A percentile compares a stretch with the other conserved stretches of the same genome.
These are phyloP conservation scores for Drosophila nigrodunni DNA, from an alignment of 1,140 invertebrate species.

Conservation along the genomic window DNA sequence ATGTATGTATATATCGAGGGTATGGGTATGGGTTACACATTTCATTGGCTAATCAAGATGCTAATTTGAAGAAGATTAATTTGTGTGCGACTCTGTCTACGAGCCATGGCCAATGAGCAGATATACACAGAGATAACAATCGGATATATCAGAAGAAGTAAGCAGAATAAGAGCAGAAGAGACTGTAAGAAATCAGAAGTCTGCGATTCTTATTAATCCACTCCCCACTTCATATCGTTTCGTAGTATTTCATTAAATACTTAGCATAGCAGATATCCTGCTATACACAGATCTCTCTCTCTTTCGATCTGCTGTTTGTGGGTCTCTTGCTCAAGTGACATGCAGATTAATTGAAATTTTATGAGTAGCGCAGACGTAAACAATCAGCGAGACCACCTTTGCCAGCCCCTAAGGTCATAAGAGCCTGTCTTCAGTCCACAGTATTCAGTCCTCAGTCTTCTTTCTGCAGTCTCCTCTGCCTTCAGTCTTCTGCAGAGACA, in stretches of 20 bases:
- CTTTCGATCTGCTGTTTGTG: constrained; percentile 12
- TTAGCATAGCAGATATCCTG: constrained; percentile 34
- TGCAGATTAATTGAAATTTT: constrained; percentile 83
- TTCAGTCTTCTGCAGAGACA: constrained; percentile 9
- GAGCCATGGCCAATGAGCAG: constrained; percentile 48
- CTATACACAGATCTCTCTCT: neutral
- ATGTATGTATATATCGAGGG: constrained; percentile 17
- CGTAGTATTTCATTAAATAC: constrained; percentile 72
- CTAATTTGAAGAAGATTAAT: constrained; percentile 84
- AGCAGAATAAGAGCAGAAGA: neutral
- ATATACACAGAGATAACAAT: constrained; percentile 54
- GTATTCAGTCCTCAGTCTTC: constrained; percentile 32
- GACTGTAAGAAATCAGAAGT: constrained; percentile 41
- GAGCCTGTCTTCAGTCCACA: constrained; percentile 54
- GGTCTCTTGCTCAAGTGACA: constrained; percentile 61
- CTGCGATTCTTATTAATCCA: constrained; percentile 68
- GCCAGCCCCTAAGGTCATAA: constrained; percentile 79
- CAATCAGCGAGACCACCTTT: constrained; percentile 82
- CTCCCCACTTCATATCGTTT: constrained; percentile 43
- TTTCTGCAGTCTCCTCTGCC: neutral
- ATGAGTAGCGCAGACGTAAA: constrained; percentile 82
- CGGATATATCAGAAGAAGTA: constrained; percentile 43
- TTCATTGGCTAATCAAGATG: constrained; percentile 84
- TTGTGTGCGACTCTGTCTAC: constrained; percentile 63
- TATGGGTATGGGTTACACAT: constrained; percentile 78